Base-by-base conservation (phyloP, 1,140 invertebrate genomes). In the Vanessa atalanta region DNA sequence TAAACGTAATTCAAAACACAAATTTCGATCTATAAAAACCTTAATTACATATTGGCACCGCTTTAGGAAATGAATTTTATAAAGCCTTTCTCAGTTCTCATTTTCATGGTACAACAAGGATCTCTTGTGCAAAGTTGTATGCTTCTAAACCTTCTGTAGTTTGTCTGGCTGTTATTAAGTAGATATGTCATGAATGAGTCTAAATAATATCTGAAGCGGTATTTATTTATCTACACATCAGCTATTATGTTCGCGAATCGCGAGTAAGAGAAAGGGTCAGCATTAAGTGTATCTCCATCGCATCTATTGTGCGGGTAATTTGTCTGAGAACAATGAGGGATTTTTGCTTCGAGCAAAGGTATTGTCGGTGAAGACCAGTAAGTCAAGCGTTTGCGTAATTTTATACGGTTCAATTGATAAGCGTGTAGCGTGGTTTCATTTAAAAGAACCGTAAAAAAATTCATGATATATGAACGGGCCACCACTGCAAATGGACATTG, bases 311-410 rank as follows among this genome's bases (percentile, higher is more conserved):
- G 53, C 43, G 60, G 55, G 84, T 82, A 83, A 89, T 87, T 84
- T 85, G 84, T 85, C 78, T 79, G 74, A 71, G 87, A 87, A 87
- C 85, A 89, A 89, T 86, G 81, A 86, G 72, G 70, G 70, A 87
- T 87, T 87, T 87, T 88, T 85, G 83, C 82, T 87, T 71, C 69
- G 75, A 87, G 81, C 84, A 78, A 81, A 83, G 75, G 75, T 79
- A 80, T 81, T 77, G 78, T 78, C 72, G 73, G 71, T 71, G 74
- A 79, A 81, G 79, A 82, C 81, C 75, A 66, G 79, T 80, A 82
- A 84, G 81, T 76, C 75, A 70, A 79, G 75, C 72, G 70, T 74
- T 82, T 85, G 77, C 73, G 79, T 64, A 78, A 74, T 83, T 70
- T 26, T 75, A 57, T 74, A 65, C 80, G 82, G 83, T 77, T 2